Percentiles rank a stretch among this genome's conserved stretches.
Conservation (phyloP, 2,797 vertebrate genomes). For the Cirrhinus mrigala region DNA sequence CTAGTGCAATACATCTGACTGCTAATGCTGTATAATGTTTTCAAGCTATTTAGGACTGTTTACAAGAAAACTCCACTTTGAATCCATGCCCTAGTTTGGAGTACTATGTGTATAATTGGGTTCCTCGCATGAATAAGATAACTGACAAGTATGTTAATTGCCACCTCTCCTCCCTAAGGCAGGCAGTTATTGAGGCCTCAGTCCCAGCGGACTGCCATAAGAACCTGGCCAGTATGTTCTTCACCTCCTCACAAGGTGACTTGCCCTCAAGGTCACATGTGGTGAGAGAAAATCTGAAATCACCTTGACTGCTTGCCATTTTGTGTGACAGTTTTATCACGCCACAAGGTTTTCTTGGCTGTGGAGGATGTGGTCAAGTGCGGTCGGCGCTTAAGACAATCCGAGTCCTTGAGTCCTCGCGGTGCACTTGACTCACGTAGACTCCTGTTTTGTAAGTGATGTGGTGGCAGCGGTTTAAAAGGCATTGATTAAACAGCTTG, state of each 20-base stretch:
- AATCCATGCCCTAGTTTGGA: slow-evolving; percentile 60
- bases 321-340: slow-evolving; percentile 13
- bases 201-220: slow-evolving; percentile 48
- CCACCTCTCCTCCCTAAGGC: slow-evolving; percentile 55
- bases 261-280: slow-evolving; percentile 30
- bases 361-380: slow-evolving; percentile 20
- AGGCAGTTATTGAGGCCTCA: slow-evolving; percentile 45
- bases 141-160: slow-evolving; percentile 66
- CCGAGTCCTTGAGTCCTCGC: slow-evolving; percentile 33
- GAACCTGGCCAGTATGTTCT: slow-evolving; percentile 48
- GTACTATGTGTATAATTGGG: slow-evolving; percentile 60
- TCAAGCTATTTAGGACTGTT: slow-evolving; percentile 54
- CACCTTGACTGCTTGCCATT: slow-evolving; percentile 35
- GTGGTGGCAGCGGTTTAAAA: slow-evolving; percentile 57
- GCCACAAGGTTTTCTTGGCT: background rate
- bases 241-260: slow-evolving; percentile 55
- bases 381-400: slow-evolving; percentile 17
- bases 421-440: slow-evolving; percentile 37
- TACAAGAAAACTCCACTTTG: slow-evolving; percentile 52
- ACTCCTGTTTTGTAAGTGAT: slow-evolving; percentile 55
- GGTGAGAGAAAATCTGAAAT: slow-evolving; percentile 37
- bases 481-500: slow-evolving; percentile 62
- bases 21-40: slow-evolving; percentile 19
- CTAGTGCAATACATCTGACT: slow-evolving; percentile 5
- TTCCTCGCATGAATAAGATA: slow-evolving; percentile 59